Evolutionary conservation across 2,888 invertebrate genomes (phyloP).

Genomic region (Creontiades dilutus): DNA sequence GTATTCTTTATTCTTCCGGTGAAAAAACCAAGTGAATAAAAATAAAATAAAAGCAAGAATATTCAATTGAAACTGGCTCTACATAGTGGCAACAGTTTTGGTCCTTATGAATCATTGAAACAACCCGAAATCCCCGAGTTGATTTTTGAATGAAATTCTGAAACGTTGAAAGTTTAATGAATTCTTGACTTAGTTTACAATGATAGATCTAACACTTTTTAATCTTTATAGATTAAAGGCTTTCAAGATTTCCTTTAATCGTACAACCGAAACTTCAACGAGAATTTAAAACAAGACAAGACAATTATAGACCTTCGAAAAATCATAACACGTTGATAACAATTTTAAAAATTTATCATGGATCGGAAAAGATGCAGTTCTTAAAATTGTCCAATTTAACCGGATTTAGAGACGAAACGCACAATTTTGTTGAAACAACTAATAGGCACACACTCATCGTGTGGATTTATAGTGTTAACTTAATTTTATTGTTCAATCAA

Average conservation of each 20-base stretch:
- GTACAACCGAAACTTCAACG: not conserved
- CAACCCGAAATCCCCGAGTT: not conserved
- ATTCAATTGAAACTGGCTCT: too few relatives aligned
- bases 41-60: too few relatives aligned
- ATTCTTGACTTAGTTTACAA: not conserved
- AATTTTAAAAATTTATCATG: not conserved
- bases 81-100: not conserved
- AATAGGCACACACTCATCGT: too few relatives aligned
- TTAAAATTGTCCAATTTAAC: not conserved
- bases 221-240: not conserved
- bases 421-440: too few relatives aligned
- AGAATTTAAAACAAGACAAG: not conserved
- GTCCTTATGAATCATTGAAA: not conserved
- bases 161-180: too few relatives aligned
- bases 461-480: too few relatives aligned
- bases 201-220: not conserved
- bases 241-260: not conserved
- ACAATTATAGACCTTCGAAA: not conserved
- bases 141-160: not conserved
- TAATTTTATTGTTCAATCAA: not conserved
- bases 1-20: too few relatives aligned
- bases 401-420: too few relatives aligned
- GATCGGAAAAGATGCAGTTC: not conserved
- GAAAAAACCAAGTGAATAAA: too few relatives aligned
- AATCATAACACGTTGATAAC: not conserved